Evolutionary conservation across 2,888 invertebrate species (phyloP), one percentile per base, ranked within the genome.

Genomic region (Galerucella pusilla): DNA sequence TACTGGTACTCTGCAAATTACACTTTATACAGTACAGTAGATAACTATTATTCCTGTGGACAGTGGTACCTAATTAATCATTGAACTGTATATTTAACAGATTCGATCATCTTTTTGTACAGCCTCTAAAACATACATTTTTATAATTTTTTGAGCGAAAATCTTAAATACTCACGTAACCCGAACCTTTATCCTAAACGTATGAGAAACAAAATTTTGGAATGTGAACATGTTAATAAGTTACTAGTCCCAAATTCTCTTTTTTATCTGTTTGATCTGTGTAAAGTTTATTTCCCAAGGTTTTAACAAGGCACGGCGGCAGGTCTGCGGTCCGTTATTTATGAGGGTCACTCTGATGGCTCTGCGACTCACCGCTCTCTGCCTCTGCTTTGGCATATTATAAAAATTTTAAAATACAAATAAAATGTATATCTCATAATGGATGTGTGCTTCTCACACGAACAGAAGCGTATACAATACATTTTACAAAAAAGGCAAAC

Each of bases 251-350:
- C 83, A 79, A 83, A 82, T 80, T 80, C 75, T 74, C 81, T 83
- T 84, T 81, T 84, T 84, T 49, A 11, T 85, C 85, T 83, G 78
- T 80, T 81, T 78, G 79, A 85, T 85, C 85, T 85, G 83, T 85
- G 84, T 85, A 84, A 84, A 85, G 84, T 84, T 85, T 83, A 84
- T 85, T 84, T 85, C 85, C 85, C 85, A 84, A 85, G 85, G 84
- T 82, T 84, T 84, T 85, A 83, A 85, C 83, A 83, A 83, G 77
- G 78, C 79, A 79, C 79, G 76, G 78, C 75, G 76, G 78, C 77
- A 78, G 80, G 80, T 80, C 80, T 81, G 81, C 80, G 81, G 80
- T 81, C 80, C 78, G 82, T 85, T 83, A 85, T 85, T 85, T 85
- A 85, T 85, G 82, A 83, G 84, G 85, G 84, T 85, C 85, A 85